Evolutionary conservation across 1,140 invertebrate species (phyloP).

Genomic region (Sesamia nonagrioides): DNA sequence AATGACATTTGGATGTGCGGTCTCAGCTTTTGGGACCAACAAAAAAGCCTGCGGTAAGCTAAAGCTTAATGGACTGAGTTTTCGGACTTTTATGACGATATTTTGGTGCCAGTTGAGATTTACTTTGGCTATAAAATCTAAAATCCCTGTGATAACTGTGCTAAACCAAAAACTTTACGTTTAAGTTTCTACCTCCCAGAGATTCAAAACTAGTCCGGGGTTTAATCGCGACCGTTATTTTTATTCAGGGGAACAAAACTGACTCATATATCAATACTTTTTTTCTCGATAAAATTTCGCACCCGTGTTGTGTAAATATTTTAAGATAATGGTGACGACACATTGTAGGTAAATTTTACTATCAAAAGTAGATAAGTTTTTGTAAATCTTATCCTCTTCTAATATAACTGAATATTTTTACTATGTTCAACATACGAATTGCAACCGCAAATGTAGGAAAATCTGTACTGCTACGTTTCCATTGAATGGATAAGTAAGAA

Average conservation of each 20-base stretch:
- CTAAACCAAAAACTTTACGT: constrained; percentile 11
- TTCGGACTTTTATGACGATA: constrained; percentile 29
- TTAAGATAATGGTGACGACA: background rate
- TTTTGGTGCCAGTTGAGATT: constrained; percentile 31
- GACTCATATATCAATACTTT: background rate
- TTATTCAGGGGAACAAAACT: background rate
- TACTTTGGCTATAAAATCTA: constrained; percentile 19
- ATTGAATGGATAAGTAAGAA: background rate
- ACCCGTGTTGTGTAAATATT: background rate
- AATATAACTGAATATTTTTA: too few species aligned
- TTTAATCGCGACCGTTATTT: background rate
- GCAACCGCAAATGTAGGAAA: too few species aligned
- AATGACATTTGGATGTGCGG: background rate
- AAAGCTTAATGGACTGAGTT: constrained; percentile 18
- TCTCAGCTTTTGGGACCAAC: background rate
- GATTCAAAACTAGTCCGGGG: background rate
- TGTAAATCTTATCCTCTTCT: too few species aligned
- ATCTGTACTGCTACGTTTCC: too few species aligned
- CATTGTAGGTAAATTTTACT: too few species aligned
- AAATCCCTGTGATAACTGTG: constrained; percentile 18
- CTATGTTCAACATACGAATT: too few species aligned
- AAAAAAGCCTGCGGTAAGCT: constrained; percentile 6
- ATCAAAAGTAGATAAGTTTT: background rate
- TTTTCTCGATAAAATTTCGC: background rate
- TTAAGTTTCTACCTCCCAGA: background rate